These are phyloP conservation scores for Laothoe populi DNA, from an alignment of 2,888 invertebrate genomes.

Conservation along the genomic window DNA sequence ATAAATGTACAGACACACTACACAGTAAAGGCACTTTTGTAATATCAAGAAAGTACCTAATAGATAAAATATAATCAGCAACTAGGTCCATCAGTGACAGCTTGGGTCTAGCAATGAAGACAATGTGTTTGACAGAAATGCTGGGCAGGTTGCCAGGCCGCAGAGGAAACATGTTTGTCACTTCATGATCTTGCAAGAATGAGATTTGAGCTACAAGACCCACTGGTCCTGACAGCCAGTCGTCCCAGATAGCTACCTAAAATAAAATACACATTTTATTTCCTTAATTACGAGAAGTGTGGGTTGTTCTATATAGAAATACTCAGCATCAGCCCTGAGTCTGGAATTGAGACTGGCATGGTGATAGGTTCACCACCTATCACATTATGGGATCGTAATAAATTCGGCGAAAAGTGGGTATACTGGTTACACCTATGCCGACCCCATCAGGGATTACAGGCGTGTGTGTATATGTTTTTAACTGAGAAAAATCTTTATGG, in stretches of 20 bases:
- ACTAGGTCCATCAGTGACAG: constrained; percentile 93
- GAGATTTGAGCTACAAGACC: constrained; percentile 93
- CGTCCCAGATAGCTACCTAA: constrained; percentile 94
- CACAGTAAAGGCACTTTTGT: too few species aligned
- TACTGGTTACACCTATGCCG: too few species aligned
- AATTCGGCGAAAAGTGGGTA: too few species aligned
- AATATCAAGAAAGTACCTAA: constrained; percentile 60
- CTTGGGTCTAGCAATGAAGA: constrained; percentile 94
- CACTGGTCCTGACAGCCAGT: constrained; percentile 93
- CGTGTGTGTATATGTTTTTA: background rate
- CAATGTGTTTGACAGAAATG: constrained; percentile 91
- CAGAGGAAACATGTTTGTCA: constrained; percentile 92
- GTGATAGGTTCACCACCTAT: too few species aligned
- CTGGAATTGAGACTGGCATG: too few species aligned
- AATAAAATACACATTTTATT: too few species aligned
- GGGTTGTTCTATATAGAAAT: too few species aligned
- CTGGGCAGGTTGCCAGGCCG: constrained; percentile 88
- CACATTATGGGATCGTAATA: too few species aligned
- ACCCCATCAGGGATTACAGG: too few species aligned
- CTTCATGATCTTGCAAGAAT: constrained; percentile 91
- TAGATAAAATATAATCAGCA: constrained; percentile 87
- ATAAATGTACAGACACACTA: too few species aligned
- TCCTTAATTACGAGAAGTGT: background rate
- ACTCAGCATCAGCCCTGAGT: too few species aligned
- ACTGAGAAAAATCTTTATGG: too few species aligned